Conservation (phyloP, 2,888 invertebrate species). For the Lagria hirta region DNA sequence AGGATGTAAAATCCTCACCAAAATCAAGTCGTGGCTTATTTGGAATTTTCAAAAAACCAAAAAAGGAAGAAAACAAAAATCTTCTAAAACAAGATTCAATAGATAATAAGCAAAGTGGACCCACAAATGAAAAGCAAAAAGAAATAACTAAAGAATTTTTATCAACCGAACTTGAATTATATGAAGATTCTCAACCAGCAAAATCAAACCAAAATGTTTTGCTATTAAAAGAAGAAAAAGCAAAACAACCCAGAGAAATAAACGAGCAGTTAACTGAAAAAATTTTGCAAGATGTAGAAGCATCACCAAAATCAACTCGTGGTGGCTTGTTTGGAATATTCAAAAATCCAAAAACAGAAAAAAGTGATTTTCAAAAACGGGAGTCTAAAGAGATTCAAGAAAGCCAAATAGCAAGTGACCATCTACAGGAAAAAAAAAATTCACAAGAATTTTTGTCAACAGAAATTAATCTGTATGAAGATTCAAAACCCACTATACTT, state of each 20-base stretch:
- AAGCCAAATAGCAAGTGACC: too few species aligned
- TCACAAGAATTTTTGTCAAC: slow-evolving; percentile 11
- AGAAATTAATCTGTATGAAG: slow-evolving; percentile 23
- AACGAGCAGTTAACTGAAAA: slow-evolving; percentile 13
- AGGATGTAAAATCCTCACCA: slow-evolving; percentile 18
- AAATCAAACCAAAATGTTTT: slow-evolving; percentile 2
- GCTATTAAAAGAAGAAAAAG: slow-evolving; percentile 8
- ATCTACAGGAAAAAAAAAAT: slow-evolving; percentile 11
- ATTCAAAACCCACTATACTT: slow-evolving; percentile 26
- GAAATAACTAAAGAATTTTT: slow-evolving; percentile 19
- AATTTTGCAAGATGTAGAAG: slow-evolving; percentile 1
- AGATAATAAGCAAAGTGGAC: too few species aligned
- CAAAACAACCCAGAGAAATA: slow-evolving; percentile 15
- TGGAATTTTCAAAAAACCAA: slow-evolving; percentile 30
- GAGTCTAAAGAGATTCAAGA: too few species aligned
- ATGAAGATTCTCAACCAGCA: slow-evolving; percentile 40
- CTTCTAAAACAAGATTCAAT: neutral
- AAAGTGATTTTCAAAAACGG: too few species aligned
- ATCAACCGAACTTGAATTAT: slow-evolving; percentile 39
- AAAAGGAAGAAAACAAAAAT: slow-evolving; percentile 23
- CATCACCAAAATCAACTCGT: slow-evolving; percentile 7
- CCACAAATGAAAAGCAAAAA: slow-evolving; percentile 16
- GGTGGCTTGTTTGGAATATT: slow-evolving; percentile 21
- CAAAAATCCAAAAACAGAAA: slow-evolving; percentile 24
- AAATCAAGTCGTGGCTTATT: slow-evolving; percentile 27